Conservation (phyloP, 1,140 invertebrate genomes). For the Drosophila sulfurigaster region DNA sequence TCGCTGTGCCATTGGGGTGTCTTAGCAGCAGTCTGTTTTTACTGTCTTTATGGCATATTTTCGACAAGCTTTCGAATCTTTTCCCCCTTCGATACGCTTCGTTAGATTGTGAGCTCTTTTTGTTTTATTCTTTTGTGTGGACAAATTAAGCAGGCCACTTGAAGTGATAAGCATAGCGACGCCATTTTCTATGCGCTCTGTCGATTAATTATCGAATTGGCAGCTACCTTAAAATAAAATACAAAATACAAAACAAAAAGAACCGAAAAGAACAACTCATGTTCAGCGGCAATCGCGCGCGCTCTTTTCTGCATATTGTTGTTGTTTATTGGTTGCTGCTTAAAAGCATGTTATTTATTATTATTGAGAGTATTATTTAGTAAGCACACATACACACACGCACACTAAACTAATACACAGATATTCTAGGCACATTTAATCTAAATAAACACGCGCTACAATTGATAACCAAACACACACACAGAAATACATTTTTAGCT, state of each 20-base stretch:
- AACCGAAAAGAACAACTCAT: slow-evolving; percentile 54
- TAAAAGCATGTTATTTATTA: slow-evolving; percentile 70
- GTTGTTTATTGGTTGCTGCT: slow-evolving; percentile 43
- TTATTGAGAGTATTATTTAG: slow-evolving; percentile 46
- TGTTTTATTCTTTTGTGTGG: slow-evolving; percentile 35
- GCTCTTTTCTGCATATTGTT: not conserved
- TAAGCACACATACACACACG: slow-evolving; percentile 22
- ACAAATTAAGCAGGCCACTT: slow-evolving; percentile 65
- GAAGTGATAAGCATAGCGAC: slow-evolving; percentile 73
- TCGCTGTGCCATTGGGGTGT: slow-evolving; percentile 8
- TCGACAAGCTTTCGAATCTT: slow-evolving; percentile 28
- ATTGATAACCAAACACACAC: slow-evolving; percentile 58
- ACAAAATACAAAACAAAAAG: not conserved
- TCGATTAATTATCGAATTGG: slow-evolving; percentile 74
- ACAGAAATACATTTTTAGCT: not conserved
- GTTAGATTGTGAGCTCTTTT: slow-evolving; percentile 52
- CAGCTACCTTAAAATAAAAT: slow-evolving; percentile 35
- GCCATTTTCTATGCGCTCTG: slow-evolving; percentile 58
- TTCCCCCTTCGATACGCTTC: not conserved
- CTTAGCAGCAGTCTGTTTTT: slow-evolving; percentile 1
- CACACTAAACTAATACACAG: slow-evolving; percentile 21
- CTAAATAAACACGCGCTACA: slow-evolving; percentile 64
- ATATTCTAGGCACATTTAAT: slow-evolving; percentile 57
- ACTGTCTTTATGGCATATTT: slow-evolving; percentile 27
- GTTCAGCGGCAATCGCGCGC: not conserved